Percentiles rank a stretch among this genome's conserved stretches.
Conservation (phyloP, 2,113 vertebrate genomes). For the Sarotherodon lohbergeri region DNA sequence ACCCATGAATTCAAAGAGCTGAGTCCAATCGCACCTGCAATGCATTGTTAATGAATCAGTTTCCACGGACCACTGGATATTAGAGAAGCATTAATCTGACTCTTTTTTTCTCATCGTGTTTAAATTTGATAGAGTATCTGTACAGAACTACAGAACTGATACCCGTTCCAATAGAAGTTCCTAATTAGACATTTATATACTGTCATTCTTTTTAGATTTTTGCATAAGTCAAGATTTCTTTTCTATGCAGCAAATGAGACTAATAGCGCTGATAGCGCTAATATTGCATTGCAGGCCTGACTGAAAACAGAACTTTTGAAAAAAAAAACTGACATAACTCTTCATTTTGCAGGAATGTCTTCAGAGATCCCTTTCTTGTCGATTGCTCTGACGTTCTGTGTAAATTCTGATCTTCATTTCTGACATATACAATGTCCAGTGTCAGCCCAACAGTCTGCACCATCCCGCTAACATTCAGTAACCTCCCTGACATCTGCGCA, state of each 20-base stretch:
- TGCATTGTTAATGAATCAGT: neutral
- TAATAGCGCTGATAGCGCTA: neutral
- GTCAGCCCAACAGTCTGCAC: constrained; percentile 16
- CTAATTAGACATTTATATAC: neutral
- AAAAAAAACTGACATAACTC: fast-evolving
- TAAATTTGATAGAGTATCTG: neutral
- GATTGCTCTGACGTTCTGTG: neutral
- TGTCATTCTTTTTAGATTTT: neutral
- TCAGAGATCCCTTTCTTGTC: neutral
- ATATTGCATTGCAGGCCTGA: neutral
- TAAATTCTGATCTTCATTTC: neutral
- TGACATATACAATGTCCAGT: neutral
- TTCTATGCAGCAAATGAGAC: neutral
- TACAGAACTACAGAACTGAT: neutral
- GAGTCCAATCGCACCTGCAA: constrained; percentile 25
- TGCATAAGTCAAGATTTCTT: neutral
- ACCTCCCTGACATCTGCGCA: constrained; percentile 17
- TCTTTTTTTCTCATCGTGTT: neutral
- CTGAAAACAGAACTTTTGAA: constrained; percentile 21
- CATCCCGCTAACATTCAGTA: constrained; percentile 46
- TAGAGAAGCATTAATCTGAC: neutral
- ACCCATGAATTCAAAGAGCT: neutral
- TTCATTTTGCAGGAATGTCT: constrained; percentile 40
- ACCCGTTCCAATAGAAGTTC: neutral
- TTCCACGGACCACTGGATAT: neutral